These are phyloP conservation scores for Apaloderma vittatum DNA, from an alignment of 2,113 vertebrate genomes.

Conservation along the genomic window DNA sequence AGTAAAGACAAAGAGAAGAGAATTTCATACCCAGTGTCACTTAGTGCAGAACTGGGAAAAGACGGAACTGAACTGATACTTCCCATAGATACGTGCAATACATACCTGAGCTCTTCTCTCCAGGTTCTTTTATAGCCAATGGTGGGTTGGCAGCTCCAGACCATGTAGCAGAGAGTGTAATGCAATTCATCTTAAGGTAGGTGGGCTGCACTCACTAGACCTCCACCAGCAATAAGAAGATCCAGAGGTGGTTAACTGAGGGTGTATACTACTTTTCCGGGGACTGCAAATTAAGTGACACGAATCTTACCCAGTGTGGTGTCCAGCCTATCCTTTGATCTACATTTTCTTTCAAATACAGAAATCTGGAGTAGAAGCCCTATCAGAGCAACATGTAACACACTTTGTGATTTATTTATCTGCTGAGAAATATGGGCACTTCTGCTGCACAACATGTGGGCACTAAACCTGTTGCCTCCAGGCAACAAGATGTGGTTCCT, in stretches of 20 bases:
- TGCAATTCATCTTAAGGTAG: not conserved
- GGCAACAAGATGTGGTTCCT: not conserved
- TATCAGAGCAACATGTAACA: not conserved
- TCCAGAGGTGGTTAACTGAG: not conserved
- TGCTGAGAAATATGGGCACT: not conserved
- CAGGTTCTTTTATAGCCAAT: not conserved
- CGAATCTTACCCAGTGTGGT: not conserved
- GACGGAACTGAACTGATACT: not conserved
- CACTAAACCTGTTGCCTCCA: not conserved
- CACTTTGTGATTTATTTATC: not conserved
- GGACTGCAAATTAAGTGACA: not conserved
- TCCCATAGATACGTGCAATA: not conserved
- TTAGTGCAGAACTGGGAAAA: not conserved
- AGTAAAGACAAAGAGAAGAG: not conserved
- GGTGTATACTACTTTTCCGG: not conserved
- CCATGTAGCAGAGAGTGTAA: not conserved
- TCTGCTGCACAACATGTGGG: not conserved
- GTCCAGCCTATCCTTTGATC: not conserved
- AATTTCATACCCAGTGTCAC: not conserved
- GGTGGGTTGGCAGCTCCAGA: not conserved
- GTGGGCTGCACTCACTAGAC: not conserved
- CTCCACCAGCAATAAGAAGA: not conserved
- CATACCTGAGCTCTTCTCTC: not conserved
- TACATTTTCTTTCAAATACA: not conserved
- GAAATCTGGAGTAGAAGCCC: not conserved